phyloP scores from a whole-genome alignment of 2,113 vertebrate genomes.

The Solea solea region DNA sequence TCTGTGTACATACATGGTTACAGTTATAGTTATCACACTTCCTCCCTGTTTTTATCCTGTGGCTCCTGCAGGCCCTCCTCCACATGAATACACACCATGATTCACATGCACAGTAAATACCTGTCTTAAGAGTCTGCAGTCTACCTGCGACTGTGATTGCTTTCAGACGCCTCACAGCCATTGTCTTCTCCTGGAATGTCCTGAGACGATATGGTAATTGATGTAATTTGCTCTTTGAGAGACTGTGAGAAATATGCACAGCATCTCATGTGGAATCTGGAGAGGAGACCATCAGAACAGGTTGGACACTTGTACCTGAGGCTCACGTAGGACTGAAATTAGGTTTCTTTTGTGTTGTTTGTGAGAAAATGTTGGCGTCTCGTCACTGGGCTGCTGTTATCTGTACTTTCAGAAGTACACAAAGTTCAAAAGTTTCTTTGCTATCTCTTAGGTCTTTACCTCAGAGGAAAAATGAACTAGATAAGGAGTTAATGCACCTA shows the following conservation, averaged over 20 bases:
- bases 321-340: not conserved
- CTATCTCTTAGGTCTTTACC: not conserved
- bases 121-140: not conserved
- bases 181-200: conserved; percentile 28
- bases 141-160: not conserved
- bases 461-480: conserved; percentile 6
- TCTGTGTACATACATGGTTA: not conserved
- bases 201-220: conserved; percentile 19
- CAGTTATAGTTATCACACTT: no score
- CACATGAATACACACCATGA: no score
- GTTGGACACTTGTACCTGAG: conserved; percentile 17
- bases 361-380: not conserved
- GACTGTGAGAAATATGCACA: conserved; percentile 47
- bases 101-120: not conserved
- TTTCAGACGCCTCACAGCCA: conserved; percentile 1
- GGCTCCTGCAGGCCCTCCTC: no score
- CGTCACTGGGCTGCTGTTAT: not conserved
- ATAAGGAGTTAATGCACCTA: conserved; percentile 7
- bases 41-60: no score
- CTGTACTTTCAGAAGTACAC: conserved; percentile 22
- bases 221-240: conserved; percentile 15
- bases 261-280: conserved; percentile 37
- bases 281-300: conserved; percentile 10
- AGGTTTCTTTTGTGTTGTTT: not conserved
- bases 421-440: not conserved